Evolutionary conservation across 2,888 invertebrate species (phyloP), one percentile per base, ranked within the genome.

Genomic region (Acanthococcus lagerstroemiae): DNA sequence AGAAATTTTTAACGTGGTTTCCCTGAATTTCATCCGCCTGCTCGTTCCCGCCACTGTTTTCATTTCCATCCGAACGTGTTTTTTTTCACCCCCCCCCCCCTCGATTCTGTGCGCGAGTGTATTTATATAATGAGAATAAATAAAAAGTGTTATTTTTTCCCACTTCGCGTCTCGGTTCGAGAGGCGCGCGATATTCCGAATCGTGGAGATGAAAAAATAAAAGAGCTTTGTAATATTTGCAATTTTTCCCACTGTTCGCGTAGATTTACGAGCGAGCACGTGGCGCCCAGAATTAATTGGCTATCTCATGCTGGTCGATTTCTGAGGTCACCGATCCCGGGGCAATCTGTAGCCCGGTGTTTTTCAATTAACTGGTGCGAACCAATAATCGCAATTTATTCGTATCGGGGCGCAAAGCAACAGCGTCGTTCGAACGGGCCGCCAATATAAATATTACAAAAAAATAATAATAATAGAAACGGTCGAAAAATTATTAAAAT

Each of bases 101-200:
- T n/a, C n/a, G n/a, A n/a, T n/a, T 37, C n/a, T 37, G 37, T 37
- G n/a, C 37, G 37, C 12, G 12, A n/a, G 37, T 37, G n/a, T 37
- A 37, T n/a, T 9, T 15, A 37, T 37, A 37, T n/a, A 37, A 48
- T 48, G 52, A 22, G 24, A 22, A 22, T 52, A 52, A 52, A 52
- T 52, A 52, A 52, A 52, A 52, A 21, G 52, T 52, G 52, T 52
- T 52, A 22, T 26, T 27, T 56, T 37, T 56, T n/a, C 27, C 19
- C 25, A 12, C 21, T 26, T 24, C 9, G 22, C 15, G 25, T 56
- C 17, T 7, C 25, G 25, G 7, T 56, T 2, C 27, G n/a, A n/a
- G n/a, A n/a, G n/a, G 12, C 37, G n/a, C n/a, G 37, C 37, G 12
- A n/a, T n/a, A 37, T 37, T 37, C n/a, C 37, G 37, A 15, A 37